Conservation (phyloP, 2,888 invertebrate genomes). For the Choristoneura rosaceana region DNA sequence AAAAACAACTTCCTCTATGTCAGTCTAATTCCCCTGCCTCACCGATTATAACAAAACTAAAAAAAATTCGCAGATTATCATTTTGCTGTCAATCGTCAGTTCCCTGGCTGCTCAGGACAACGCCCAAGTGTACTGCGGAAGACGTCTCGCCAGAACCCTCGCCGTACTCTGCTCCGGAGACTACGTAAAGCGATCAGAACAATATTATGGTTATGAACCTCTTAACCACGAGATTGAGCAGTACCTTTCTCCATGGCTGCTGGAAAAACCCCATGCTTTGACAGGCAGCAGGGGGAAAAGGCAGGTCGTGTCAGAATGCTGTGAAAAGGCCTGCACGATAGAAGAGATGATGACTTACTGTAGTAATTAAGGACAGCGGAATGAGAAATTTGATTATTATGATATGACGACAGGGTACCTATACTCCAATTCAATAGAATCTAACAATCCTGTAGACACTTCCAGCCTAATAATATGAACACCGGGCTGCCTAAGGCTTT, state of each 20-base stretch:
- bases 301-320: slow-evolving; percentile 25
- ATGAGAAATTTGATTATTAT: too few species aligned
- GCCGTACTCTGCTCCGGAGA: slow-evolving; percentile 20
- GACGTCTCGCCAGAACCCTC: slow-evolving; percentile 4
- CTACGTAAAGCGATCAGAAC: neutral
- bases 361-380: neutral
- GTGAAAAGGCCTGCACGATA: slow-evolving; percentile 22
- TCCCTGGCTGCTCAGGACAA: slow-evolving; percentile 15
- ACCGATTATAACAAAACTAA: too few species aligned
- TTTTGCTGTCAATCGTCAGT: slow-evolving; percentile 1
- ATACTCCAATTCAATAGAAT: too few species aligned
- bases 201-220: too few species aligned
- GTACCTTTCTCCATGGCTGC: slow-evolving; percentile 9
- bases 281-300: slow-evolving; percentile 9
- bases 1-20: too few species aligned
- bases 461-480: too few species aligned
- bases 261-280: neutral
- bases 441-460: too few species aligned
- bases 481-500: too few species aligned
- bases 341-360: slow-evolving; percentile 24
- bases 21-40: too few species aligned
- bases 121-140: slow-evolving; percentile 21
- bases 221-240: too few species aligned
- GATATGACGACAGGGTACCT: too few species aligned
- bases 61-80: neutral